Percentiles rank a stretch among this genome's conserved stretches.
Conservation (phyloP, 2,888 invertebrate genomes). For the Vesta saturnalis region DNA sequence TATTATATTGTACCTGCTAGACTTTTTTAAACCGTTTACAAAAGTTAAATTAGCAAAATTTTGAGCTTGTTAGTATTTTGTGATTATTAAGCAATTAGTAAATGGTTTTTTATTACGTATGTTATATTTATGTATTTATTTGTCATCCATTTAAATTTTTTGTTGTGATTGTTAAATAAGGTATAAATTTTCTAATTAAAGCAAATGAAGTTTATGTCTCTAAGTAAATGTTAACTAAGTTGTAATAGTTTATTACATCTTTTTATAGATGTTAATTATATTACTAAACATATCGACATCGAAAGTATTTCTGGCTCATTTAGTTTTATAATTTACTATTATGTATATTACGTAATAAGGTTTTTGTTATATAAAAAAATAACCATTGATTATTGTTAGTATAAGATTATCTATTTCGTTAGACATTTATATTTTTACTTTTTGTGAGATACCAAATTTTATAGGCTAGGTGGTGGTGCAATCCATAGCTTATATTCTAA, state of each 20-base stretch:
- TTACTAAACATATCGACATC: constrained; percentile 35
- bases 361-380: neutral
- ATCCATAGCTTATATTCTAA: constrained; percentile 57
- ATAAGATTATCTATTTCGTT: constrained; percentile 2
- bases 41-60: neutral
- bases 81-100: neutral
- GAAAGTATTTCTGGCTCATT: constrained; percentile 21
- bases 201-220: neutral
- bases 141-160: neutral
- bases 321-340: constrained; percentile 19
- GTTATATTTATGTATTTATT: neutral
- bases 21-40: neutral
- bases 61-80: constrained; percentile 10
- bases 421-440: constrained; percentile 8
- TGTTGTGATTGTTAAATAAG: neutral
- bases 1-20: neutral
- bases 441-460: constrained; percentile 47
- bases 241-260: constrained; percentile 16
- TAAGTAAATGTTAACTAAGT: constrained; percentile 14
- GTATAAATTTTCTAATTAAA: neutral
- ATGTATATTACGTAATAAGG: neutral
- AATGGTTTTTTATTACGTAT: constrained; percentile 1
- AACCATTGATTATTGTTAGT: neutral
- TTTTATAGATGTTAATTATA: constrained; percentile 5
- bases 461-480: constrained; percentile 61